Evolutionary conservation across 2,113 vertebrate species (phyloP).

Genomic region (Myotis davidii): DNA sequence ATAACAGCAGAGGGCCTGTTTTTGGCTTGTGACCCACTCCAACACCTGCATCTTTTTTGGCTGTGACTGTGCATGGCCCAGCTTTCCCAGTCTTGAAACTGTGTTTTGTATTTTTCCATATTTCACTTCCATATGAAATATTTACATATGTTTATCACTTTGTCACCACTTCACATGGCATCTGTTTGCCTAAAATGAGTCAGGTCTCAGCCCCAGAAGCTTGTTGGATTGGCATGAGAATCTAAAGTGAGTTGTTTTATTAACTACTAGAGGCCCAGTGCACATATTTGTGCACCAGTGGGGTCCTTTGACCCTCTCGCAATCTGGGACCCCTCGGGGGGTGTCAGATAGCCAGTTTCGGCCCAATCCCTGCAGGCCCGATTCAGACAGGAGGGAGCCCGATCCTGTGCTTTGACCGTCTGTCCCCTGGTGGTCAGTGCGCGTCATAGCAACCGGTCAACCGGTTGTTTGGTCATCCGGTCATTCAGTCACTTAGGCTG

Average conservation of each 20-base stretch:
- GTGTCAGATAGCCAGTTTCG: no score
- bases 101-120: conserved; percentile 61
- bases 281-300: no score
- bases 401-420: no score
- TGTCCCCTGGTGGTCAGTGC: no score
- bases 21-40: not conserved
- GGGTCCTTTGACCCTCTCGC: no score
- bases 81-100: conserved; percentile 36
- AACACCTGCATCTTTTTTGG: not conserved
- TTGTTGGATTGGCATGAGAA: not conserved
- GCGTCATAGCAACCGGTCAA: no score
- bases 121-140: conserved; percentile 75
- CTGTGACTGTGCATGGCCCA: not conserved
- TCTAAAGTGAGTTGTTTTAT: not conserved
- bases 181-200: conserved; percentile 74
- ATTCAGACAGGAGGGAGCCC: no score
- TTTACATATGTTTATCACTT: conserved; percentile 76
- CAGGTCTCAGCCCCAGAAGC: conserved; percentile 66
- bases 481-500: no score
- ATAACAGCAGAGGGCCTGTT: not conserved
- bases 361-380: no score
- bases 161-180: conserved; percentile 69
- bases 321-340: no score
- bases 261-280: not conserved
- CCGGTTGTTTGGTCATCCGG: no score